Evolutionary conservation across 2,888 invertebrate species (phyloP), one percentile per base, ranked within the genome.

Genomic region (Eurytoma californica): DNA sequence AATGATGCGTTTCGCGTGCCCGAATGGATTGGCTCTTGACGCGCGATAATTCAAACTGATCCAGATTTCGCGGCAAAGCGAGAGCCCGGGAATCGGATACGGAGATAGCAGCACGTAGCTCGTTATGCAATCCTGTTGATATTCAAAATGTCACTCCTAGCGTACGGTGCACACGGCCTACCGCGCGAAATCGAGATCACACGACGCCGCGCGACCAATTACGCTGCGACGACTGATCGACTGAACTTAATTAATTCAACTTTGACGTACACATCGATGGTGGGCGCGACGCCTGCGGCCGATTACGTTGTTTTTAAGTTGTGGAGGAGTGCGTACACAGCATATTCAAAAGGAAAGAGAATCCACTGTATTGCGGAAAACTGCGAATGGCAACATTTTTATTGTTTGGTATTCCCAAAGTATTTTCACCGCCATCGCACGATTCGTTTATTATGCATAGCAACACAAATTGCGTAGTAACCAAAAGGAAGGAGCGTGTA

Each of bases 91-190:
- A 55, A 24, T 28, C 51, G 12, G 12, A n/a, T 28, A 72, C 51
- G n/a, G 5, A 51, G 67, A 65, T 72, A 75, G n/a, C 60, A 30
- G 69, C 72, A 63, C 68, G 72, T 75, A 66, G 2, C 72, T 76
- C 67, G 63, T 76, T 80, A 55, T 67, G 55, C 49, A 49, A 79
- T 66, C 75, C 58, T 80, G 70, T 76, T 74, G 68, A 76, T 72
- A 76, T 76, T 80, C 80, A 61, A 67, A 76, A 72, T 80, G 68
- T 72, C 63, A 57, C 66, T 63, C n/a, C 67, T 51, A n/a, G 20
- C 20, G 18, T 20, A 16, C 13, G 1, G 16, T 18, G 28, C 51
- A 4, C 58, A 49, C 12, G 16, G 39, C 3, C 20, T 3, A 3
- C 60, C 13, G 9, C 16, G 16, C 30, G n/a, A 7, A n/a, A 39